Evolutionary conservation across 2,888 invertebrate genomes (phyloP).

Genomic region (Pogonocherus hispidulus): DNA sequence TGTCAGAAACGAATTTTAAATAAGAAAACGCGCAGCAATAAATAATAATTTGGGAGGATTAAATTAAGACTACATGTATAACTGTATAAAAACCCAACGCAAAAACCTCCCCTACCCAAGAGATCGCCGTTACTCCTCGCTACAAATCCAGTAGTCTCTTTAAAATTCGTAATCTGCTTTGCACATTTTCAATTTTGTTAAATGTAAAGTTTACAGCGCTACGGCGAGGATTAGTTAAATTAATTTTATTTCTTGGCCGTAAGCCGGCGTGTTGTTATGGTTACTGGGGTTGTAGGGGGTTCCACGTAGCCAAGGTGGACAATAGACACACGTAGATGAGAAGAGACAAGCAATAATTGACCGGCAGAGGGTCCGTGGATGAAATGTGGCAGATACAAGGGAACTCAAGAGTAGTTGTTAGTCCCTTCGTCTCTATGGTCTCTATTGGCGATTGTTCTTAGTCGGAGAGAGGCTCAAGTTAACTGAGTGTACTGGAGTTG

Average conservation of each 20-base stretch:
- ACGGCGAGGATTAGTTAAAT: constrained; percentile 58
- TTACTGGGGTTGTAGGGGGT: constrained; percentile 48
- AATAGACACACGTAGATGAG: constrained; percentile 57
- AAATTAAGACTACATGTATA: too few species aligned
- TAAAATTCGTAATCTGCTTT: constrained; percentile 24
- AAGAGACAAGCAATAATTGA: constrained; percentile 62
- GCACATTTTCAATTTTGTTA: constrained; percentile 26
- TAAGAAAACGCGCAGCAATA: background rate
- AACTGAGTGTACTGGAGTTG: constrained; percentile 18
- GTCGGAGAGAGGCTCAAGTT: constrained; percentile 27
- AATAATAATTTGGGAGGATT: background rate
- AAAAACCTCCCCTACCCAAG: background rate
- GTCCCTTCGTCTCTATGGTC: constrained; percentile 13
- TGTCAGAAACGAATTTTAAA: background rate
- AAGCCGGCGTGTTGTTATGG: constrained; percentile 60
- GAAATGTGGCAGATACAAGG: constrained; percentile 41
- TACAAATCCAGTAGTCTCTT: constrained; percentile 14
- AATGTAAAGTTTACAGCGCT: constrained; percentile 39
- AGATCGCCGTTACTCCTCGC: background rate
- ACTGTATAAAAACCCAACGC: background rate
- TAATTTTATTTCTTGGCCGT: constrained; percentile 59
- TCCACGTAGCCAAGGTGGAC: constrained; percentile 48
- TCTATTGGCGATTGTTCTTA: constrained; percentile 34
- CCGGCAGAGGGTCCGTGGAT: constrained; percentile 52
- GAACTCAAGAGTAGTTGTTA: constrained; percentile 36